Conservation (phyloP, 2,888 invertebrate genomes). For the Volucella bombylans region DNA sequence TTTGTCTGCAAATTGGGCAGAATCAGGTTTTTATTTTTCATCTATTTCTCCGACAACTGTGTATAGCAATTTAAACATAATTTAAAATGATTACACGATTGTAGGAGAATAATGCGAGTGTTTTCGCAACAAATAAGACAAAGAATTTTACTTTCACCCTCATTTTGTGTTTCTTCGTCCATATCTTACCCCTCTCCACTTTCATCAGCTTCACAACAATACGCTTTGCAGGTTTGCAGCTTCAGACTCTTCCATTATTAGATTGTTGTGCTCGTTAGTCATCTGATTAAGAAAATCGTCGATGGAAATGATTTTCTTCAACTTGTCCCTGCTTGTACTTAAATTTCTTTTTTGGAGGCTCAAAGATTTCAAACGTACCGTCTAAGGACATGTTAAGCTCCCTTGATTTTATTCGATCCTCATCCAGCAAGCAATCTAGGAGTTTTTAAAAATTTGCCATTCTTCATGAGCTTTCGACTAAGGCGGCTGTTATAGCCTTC, state of each 20-base stretch:
- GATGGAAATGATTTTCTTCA: not conserved
- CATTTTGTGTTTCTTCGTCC: not conserved
- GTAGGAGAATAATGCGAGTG: no score
- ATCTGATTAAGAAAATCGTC: slow-evolving; percentile 1
- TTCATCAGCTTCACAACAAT: not conserved
- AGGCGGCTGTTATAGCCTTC: no score
- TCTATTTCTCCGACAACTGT: no score
- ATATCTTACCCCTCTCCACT: not conserved
- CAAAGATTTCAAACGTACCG: slow-evolving; percentile 4
- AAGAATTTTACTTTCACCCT: not conserved
- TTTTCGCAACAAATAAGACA: not conserved
- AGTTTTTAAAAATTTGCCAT: slow-evolving; percentile 5
- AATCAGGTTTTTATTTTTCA: no score
- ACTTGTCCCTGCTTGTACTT: no score
- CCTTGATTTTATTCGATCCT: slow-evolving; percentile 10
- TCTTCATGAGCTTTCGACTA: not conserved
- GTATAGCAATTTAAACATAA: no score
- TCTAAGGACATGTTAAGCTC: slow-evolving; percentile 4
- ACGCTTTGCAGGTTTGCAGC: not conserved
- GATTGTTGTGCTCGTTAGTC: slow-evolving; percentile 1
- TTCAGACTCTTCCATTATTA: not conserved
- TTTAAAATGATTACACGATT: no score
- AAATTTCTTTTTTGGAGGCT: no score
- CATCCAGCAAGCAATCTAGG: slow-evolving; percentile 1
- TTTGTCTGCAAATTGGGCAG: no score